Percentiles rank a stretch among this genome's conserved stretches.
Evolutionary conservation across 2,113 vertebrate species (phyloP).

Genomic region (Psephotus haematonotus): DNA sequence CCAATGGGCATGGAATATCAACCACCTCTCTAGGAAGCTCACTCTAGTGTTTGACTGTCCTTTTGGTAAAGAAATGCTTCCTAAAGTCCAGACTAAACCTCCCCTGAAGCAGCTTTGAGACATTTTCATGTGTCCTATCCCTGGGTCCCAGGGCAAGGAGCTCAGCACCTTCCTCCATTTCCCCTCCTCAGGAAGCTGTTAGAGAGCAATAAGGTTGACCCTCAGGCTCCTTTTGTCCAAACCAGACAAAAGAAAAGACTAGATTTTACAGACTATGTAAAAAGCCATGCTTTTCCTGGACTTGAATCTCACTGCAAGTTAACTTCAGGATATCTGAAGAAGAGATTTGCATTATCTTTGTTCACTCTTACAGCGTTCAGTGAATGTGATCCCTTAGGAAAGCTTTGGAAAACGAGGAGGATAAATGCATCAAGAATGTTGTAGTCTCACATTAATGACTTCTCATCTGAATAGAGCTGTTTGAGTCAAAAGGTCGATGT

Average conservation of each 20-base stretch:
- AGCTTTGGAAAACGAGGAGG: neutral
- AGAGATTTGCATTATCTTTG: neutral
- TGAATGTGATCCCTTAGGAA: neutral
- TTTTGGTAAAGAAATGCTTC: neutral
- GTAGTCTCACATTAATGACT: neutral
- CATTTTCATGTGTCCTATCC: rapidly evolving
- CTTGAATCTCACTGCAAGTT: neutral
- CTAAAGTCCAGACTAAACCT: neutral
- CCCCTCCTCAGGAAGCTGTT: neutral
- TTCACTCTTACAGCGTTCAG: neutral
- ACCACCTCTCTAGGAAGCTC: neutral
- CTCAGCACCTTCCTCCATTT: neutral
- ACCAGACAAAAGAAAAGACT: neutral
- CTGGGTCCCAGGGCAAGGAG: too few species aligned
- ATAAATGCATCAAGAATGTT: neutral
- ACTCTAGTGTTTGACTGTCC: neutral
- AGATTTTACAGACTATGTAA: neutral
- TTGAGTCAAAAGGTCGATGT: neutral
- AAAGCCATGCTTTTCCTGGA: rapidly evolving
- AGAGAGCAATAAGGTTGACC: neutral
- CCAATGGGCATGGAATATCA: rapidly evolving
- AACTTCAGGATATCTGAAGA: neutral
- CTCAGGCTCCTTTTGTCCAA: neutral
- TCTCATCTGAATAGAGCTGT: neutral
- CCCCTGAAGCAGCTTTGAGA: neutral